These are phyloP conservation scores for Taeniopygia guttata DNA, from an alignment of 2,797 vertebrate species.

Conservation along the genomic window DNA sequence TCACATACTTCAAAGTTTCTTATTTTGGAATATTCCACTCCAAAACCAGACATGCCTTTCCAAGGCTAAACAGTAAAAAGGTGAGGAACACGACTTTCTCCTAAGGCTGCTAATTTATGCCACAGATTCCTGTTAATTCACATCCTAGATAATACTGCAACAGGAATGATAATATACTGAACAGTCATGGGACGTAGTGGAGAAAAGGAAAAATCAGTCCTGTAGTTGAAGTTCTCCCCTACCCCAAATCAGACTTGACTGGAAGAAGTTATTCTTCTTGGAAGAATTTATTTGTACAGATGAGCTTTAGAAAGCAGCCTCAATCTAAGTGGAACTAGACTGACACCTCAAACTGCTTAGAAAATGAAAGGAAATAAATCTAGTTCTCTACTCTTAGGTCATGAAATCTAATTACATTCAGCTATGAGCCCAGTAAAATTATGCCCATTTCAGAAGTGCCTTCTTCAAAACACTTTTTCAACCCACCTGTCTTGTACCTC, in stretches of 20 bases:
- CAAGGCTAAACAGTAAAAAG: not conserved
- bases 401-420: not conserved
- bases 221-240: not conserved
- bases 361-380: not conserved
- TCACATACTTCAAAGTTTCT: not conserved
- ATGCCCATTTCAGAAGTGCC: not conserved
- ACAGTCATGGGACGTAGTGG: not conserved
- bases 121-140: not conserved
- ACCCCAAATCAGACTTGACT: not conserved
- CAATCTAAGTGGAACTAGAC: not conserved
- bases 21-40: not conserved
- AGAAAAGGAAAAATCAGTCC: not conserved
- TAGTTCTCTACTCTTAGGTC: not conserved
- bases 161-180: not conserved
- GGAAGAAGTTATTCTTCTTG: not conserved
- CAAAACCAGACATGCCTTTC: not conserved
- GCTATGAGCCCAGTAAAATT: not conserved
- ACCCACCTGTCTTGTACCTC: slow-evolving; percentile 71
- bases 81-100: not conserved
- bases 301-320: not conserved
- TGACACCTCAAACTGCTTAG: not conserved
- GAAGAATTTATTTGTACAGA: not conserved
- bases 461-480: not conserved
- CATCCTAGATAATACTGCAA: not conserved
- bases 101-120: not conserved